These are phyloP conservation scores for Eospalax fontanierii DNA, from an alignment of 2,797 vertebrate genomes.

Conservation along the genomic window DNA sequence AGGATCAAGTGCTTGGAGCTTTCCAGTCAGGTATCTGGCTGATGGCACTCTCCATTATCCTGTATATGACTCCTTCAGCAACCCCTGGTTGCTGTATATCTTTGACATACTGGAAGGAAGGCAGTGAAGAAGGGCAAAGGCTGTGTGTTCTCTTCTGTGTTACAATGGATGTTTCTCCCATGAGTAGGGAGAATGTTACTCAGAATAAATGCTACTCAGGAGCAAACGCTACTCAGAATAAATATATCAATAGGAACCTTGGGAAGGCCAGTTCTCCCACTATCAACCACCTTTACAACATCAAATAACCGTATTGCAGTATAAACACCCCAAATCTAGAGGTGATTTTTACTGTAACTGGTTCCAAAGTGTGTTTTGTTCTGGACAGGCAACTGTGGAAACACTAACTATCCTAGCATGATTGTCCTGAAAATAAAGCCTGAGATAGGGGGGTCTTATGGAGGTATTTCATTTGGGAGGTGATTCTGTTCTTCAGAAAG, in stretches of 20 bases:
- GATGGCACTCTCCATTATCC: not conserved
- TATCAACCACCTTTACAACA: not conserved
- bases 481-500: constrained; percentile 30
- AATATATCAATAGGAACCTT: not conserved
- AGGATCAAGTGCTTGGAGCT: not conserved
- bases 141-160: not conserved
- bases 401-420: not conserved
- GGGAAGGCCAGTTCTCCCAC: not conserved
- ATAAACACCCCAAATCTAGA: not conserved
- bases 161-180: not conserved
- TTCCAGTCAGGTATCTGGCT: not conserved
- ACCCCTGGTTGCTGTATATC: not conserved
- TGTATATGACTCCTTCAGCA: not conserved
- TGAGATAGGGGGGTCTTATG: not conserved
- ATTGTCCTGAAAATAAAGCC: constrained; percentile 8
- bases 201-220: not conserved
- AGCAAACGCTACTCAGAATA: not conserved
- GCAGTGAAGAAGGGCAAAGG: not conserved
- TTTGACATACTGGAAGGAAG: constrained; percentile 16
- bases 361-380: not conserved
- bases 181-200: not conserved
- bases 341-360: not conserved
- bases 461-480: not conserved
- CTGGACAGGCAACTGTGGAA: not conserved
- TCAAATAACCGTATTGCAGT: not conserved